A percentile compares a stretch with the other conserved stretches of the same genome.
Conservation (phyloP, 2,888 invertebrate genomes). For the Acrobasis consociella region DNA sequence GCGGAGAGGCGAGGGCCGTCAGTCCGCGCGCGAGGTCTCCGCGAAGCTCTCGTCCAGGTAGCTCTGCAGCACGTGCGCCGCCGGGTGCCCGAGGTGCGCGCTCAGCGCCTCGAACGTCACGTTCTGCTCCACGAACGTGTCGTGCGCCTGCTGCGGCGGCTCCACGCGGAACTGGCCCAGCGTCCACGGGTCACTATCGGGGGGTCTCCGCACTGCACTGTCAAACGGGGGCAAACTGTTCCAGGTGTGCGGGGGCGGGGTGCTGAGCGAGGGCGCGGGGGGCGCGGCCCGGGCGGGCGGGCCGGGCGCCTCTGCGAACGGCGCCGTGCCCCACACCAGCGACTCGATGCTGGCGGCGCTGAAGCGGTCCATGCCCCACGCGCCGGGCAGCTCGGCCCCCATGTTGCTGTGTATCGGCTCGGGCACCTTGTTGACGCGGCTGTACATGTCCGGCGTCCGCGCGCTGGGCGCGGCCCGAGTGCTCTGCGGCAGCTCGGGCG, state of each 20-base stretch:
- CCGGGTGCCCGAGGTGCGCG: conserved; percentile 54
- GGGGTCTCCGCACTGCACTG: neutral
- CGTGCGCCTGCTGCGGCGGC: conserved; percentile 65
- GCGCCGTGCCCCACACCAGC: conserved; percentile 32
- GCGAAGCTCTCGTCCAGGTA: conserved; percentile 68
- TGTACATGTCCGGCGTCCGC: conserved; percentile 58
- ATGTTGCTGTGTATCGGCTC: conserved; percentile 54
- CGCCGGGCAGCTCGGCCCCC: conserved; percentile 52
- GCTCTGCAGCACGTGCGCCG: conserved; percentile 55
- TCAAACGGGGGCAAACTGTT: conserved; percentile 58
- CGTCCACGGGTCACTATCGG: conserved; percentile 63
- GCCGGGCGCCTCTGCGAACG: conserved; percentile 42
- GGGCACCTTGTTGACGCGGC: conserved; percentile 54
- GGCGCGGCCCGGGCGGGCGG: conserved; percentile 42
- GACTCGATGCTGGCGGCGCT: conserved; percentile 21
- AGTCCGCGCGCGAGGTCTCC: conserved; percentile 72
- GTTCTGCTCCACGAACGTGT: conserved; percentile 68
- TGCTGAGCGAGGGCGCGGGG: conserved; percentile 49
- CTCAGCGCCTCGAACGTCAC: conserved; percentile 66
- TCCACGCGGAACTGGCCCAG: conserved; percentile 71
- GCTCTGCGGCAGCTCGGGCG: conserved; percentile 64
- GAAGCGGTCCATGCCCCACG: conserved; percentile 64
- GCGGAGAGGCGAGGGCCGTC: conserved; percentile 48
- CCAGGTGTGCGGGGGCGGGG: conserved; percentile 67
- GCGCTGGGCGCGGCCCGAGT: conserved; percentile 47